Conservation (phyloP, 2,888 invertebrate species). For the Leucophora obtusa region DNA sequence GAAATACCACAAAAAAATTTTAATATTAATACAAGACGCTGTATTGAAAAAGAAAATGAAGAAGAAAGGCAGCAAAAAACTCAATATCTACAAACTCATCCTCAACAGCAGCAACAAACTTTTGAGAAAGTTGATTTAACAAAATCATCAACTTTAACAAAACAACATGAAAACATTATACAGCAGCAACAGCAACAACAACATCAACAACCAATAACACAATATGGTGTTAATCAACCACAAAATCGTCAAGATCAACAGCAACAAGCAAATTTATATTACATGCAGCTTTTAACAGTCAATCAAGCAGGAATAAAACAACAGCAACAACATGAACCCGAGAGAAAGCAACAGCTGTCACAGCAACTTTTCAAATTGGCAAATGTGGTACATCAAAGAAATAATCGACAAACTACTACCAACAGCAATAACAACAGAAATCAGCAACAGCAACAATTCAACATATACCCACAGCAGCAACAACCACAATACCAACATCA, state of each 20-base stretch:
- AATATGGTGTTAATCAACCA: slow-evolving; percentile 54
- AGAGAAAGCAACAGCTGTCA: slow-evolving; percentile 56
- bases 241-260: slow-evolving; percentile 52
- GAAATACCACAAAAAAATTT: slow-evolving; percentile 15
- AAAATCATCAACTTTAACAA: not conserved
- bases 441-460: slow-evolving; percentile 34
- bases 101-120: not conserved
- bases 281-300: slow-evolving; percentile 51
- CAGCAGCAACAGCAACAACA: slow-evolving; percentile 12
- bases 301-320: slow-evolving; percentile 67
- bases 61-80: not conserved
- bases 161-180: slow-evolving; percentile 15
- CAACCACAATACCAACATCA: slow-evolving; percentile 24
- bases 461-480: slow-evolving; percentile 66
- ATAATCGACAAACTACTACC: slow-evolving; percentile 66
- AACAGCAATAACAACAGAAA: slow-evolving; percentile 43
- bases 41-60: not conserved
- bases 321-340: slow-evolving; percentile 15
- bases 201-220: slow-evolving; percentile 12
- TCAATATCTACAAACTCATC: not conserved
- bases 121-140: not conserved
- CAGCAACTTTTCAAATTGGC: slow-evolving; percentile 56
- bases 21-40: not conserved
- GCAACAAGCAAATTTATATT: slow-evolving; percentile 25
- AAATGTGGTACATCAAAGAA: slow-evolving; percentile 67